These are phyloP conservation scores for Corythaixoides concolor DNA, from an alignment of 2,113 vertebrate genomes.

Conservation along the genomic window DNA sequence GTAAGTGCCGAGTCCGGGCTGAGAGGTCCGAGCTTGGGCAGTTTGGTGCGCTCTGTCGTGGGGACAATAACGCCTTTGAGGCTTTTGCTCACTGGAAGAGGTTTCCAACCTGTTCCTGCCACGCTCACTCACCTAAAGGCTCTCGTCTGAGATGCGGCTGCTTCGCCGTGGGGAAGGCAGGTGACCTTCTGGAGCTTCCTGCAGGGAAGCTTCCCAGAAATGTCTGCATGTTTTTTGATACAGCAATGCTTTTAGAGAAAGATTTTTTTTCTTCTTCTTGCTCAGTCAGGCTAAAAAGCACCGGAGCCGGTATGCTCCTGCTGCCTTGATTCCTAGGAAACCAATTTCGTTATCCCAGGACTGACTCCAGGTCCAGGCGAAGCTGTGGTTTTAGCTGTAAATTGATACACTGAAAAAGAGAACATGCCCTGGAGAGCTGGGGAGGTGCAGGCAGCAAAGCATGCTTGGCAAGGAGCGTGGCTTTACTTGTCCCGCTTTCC, in stretches of 20 bases:
- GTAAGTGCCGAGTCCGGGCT: not conserved
- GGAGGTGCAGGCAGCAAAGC: not conserved
- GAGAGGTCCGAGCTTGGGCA: too few relatives aligned
- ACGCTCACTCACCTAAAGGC: not conserved
- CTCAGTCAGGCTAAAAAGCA: not conserved
- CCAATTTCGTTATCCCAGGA: not conserved
- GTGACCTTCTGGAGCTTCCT: not conserved
- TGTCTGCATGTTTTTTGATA: not conserved
- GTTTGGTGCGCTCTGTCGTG: rapidly evolving
- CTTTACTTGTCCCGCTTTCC: not conserved
- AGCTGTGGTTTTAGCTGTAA: not conserved
- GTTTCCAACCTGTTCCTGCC: not conserved
- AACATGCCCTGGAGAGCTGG: not conserved
- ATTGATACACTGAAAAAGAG: not conserved
- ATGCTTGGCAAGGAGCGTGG: not conserved
- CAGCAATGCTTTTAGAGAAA: not conserved
- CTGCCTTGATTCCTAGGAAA: not conserved
- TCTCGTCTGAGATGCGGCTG: rapidly evolving
- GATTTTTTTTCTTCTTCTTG: not conserved
- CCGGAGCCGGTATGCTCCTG: not conserved
- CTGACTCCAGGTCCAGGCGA: not conserved
- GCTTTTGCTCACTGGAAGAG: not conserved
- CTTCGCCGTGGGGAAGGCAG: not conserved
- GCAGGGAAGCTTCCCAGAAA: not conserved
- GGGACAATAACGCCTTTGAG: rapidly evolving